Conservation (phyloP, 2,888 invertebrate genomes). For the Doris montereyensis region DNA sequence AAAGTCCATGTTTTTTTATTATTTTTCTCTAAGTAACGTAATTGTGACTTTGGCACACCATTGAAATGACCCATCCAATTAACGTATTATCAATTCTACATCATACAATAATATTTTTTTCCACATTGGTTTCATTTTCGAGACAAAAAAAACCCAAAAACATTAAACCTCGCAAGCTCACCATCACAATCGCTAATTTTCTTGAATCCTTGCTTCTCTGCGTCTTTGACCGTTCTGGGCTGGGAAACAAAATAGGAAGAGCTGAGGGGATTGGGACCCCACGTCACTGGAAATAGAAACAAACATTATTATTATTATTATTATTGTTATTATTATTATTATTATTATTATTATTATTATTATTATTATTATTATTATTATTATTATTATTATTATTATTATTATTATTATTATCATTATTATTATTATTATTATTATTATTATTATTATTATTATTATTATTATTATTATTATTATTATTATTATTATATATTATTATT, state of each 20-base stretch:
- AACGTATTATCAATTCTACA: too few species aligned
- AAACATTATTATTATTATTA: neutral
- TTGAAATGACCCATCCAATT: too few species aligned
- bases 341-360: neutral
- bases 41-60: too few species aligned
- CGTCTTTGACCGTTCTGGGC: conserved; percentile 57
- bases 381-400: too few species aligned
- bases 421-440: too few species aligned
- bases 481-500: neutral
- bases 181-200: conserved; percentile 47
- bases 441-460: neutral
- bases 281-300: conserved; percentile 53
- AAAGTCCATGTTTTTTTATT: too few species aligned
- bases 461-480: neutral
- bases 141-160: too few species aligned
- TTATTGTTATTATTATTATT: neutral
- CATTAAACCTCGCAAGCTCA: too few species aligned
- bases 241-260: conserved; percentile 46
- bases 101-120: too few species aligned
- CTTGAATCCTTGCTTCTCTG: conserved; percentile 44
- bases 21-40: too few species aligned
- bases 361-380: neutral
- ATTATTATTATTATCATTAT: too few species aligned
- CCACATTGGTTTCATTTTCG: too few species aligned
- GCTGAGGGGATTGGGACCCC: conserved; percentile 52